Evolutionary conservation across 2,797 vertebrate genomes (phyloP).

Genomic region (Mycteria americana): DNA sequence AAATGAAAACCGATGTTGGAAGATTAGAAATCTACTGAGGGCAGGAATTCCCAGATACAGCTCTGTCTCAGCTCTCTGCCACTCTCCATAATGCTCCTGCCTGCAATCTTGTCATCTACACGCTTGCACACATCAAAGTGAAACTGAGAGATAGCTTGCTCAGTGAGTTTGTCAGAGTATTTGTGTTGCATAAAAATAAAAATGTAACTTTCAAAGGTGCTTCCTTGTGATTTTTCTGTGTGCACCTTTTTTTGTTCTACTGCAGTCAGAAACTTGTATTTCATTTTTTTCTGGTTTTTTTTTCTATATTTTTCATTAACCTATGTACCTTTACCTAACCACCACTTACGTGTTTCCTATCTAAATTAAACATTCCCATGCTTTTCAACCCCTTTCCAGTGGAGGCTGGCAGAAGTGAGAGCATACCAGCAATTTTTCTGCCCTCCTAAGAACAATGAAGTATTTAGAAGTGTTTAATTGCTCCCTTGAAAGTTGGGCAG

Average conservation of each 20-base stretch:
- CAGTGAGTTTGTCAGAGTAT: neutral
- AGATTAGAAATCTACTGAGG: neutral
- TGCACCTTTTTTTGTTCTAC: neutral
- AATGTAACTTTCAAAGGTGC: neutral
- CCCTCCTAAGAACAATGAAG: constrained; percentile 6
- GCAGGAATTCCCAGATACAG: neutral
- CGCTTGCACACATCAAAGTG: neutral
- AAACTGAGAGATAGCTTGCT: neutral
- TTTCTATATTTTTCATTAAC: neutral
- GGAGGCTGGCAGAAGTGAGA: neutral
- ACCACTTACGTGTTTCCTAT: neutral
- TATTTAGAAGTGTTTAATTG: constrained; percentile 18
- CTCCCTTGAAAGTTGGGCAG: neutral
- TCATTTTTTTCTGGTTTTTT: neutral
- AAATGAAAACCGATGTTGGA: neutral
- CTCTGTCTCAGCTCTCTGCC: neutral
- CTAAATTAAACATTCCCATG: constrained; percentile 56
- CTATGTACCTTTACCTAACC: neutral
- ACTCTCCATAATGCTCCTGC: neutral
- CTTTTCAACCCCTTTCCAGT: neutral
- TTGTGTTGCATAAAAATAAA: neutral
- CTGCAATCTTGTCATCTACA: neutral
- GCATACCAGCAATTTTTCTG: constrained; percentile 32
- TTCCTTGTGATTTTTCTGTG: neutral
- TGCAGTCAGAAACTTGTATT: rapidly evolving